Percentiles rank a stretch among this genome's conserved stretches.
Conservation (phyloP, 2,113 vertebrate genomes). For the Neolamprologus brichardi region DNA sequence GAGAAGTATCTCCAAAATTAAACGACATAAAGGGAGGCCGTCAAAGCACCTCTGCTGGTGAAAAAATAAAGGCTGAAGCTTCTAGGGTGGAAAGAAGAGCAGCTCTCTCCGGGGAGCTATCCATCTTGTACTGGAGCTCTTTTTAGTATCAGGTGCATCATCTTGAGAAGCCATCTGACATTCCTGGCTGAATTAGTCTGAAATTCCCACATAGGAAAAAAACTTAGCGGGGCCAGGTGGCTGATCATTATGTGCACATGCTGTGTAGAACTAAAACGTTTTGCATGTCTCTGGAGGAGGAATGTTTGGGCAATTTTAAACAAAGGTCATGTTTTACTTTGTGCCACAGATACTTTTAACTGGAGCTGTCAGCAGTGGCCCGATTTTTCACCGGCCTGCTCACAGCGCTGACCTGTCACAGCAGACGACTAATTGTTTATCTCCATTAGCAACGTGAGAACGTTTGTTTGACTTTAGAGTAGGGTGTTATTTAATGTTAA, state of each 20-base stretch:
- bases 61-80: constrained; percentile 58
- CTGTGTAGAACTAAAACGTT: constrained; percentile 90
- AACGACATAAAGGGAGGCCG: constrained; percentile 80
- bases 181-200: constrained; percentile 92
- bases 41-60: constrained; percentile 55
- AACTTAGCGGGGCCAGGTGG: constrained; percentile 81
- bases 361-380: constrained; percentile 38
- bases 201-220: constrained; percentile 80
- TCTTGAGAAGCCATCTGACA: constrained; percentile 96
- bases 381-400: constrained; percentile 9
- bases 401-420: not conserved
- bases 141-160: constrained; percentile 98
- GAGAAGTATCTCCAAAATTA: constrained; percentile 75
- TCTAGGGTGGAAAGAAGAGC: constrained; percentile 76
- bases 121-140: constrained; percentile 77
- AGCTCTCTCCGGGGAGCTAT: constrained; percentile 80
- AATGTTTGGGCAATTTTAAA: constrained; percentile 75
- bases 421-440: not conserved
- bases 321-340: constrained; percentile 72
- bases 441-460: not conserved
- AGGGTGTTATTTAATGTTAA: not conserved
- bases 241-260: constrained; percentile 71
- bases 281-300: constrained; percentile 79
- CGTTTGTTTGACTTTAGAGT: not conserved
- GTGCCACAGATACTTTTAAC: constrained; percentile 72